Evolutionary conservation across 2,797 vertebrate species (phyloP), one percentile per base, ranked within the genome.

Genomic region (Morelia viridis): DNA sequence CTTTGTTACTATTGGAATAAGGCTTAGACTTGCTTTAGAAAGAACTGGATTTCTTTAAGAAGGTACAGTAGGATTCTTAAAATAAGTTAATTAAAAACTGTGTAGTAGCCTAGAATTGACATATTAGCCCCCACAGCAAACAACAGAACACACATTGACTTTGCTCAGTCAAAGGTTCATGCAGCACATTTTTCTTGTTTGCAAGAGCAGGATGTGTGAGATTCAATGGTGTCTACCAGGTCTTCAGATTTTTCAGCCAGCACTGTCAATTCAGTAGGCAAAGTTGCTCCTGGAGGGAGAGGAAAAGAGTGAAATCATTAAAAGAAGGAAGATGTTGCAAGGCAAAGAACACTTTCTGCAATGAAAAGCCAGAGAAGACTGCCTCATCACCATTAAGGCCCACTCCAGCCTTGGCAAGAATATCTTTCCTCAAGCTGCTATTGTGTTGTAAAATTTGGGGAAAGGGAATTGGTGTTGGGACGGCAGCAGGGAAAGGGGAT

Each of bases 171-270:
- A 71, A 85, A 93, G 92, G 89, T 93, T 96, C 91, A 97, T 0
- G 85, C 91, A 91, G 96, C 9, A 80, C 76, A 97, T 17, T 92
- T 90, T 84, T 95, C 89, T 0, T 88, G 3, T 68, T 94, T 90
- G 93, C 97, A 97, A 60, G 94, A 96, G 89, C 97, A 97, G 2
- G 93, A 92, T 61, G 19, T 86, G 53, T 97, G 96, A 86, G 96
- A 96, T 61, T 97, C 95, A 91, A 96, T 46, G 17, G 64, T 92
- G 68, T 95, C 93, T 76, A 93, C 60, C 3, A 95, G 76, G 13
- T 97, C 97, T 90, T 96, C 96, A 90, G 96, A 94, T 93, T 97
- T 97, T 94, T 95, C 93, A 90, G 96, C 96, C 0, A 97, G 92
- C 68, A 94, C 95, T 0, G 9, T 90, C 90, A 96, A 95, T 92